Conservation (phyloP, 2,888 invertebrate species). For the Operophtera brumata region DNA sequence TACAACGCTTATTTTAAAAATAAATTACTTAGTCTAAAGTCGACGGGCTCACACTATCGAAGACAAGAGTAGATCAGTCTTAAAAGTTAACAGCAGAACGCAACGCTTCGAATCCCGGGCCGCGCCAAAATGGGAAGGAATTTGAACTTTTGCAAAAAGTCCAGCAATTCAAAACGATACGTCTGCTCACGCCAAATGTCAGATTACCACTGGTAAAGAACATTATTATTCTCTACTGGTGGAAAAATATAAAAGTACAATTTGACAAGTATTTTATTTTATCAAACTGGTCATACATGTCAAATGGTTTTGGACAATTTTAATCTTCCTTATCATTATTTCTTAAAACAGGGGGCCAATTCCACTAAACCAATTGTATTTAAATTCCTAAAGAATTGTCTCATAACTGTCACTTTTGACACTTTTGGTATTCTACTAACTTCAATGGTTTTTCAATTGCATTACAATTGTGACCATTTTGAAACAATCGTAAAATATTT, state of each 20-base stretch:
- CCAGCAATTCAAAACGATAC: slow-evolving; percentile 67
- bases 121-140: slow-evolving; percentile 33
- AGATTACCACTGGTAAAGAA: slow-evolving; percentile 72
- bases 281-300: no score
- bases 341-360: neutral
- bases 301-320: neutral
- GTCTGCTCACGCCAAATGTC: slow-evolving; percentile 70
- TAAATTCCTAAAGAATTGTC: no score
- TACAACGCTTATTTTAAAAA: slow-evolving; percentile 53
- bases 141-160: slow-evolving; percentile 43
- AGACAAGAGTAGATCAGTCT: slow-evolving; percentile 62
- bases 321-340: neutral
- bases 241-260: slow-evolving; percentile 22
- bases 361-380: no score
- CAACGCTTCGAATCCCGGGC: slow-evolving; percentile 62
- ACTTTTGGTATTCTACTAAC: no score
- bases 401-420: no score
- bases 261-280: no score
- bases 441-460: no score
- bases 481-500: no score
- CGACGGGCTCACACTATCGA: slow-evolving; percentile 76
- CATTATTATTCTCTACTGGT: no score
- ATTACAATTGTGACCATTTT: no score
- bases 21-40: slow-evolving; percentile 70
- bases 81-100: slow-evolving; percentile 45